A percentile compares a stretch with the other conserved stretches of the same genome.
These are phyloP conservation scores for Chionoecetes opilio DNA, from an alignment of 1,140 invertebrate species.

Conservation along the genomic window DNA sequence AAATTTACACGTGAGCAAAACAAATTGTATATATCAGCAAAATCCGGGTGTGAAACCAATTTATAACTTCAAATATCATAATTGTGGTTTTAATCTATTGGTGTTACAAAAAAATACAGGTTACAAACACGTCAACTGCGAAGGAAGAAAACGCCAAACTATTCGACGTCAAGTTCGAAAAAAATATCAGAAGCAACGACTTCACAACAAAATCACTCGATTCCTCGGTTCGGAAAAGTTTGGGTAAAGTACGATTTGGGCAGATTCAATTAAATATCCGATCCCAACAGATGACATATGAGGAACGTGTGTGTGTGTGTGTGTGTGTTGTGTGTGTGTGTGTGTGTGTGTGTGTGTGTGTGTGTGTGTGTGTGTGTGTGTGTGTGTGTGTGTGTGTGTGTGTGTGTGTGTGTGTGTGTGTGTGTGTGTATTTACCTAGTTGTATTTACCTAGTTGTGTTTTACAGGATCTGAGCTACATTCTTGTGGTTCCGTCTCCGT, in stretches of 20 bases:
- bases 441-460: no score
- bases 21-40: no score
- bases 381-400: no score
- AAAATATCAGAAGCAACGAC: background rate
- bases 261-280: slow-evolving; percentile 1
- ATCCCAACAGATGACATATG: background rate
- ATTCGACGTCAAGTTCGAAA: background rate
- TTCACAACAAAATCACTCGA: slow-evolving; percentile 5
- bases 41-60: no score
- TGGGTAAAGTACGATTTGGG: background rate
- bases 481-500: no score
- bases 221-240: background rate
- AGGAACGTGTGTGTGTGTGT: background rate
- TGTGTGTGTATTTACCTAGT: no score
- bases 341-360: no score
- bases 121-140: background rate
- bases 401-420: no score
- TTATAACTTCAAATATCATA: no score
- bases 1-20: background rate
- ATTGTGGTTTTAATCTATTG: background rate
- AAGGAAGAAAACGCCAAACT: background rate
- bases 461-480: no score
- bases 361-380: no score
- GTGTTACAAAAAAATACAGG: background rate
- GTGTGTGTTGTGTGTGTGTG: no score